Percentiles rank a stretch among this genome's conserved stretches.
phyloP scores from a whole-genome alignment of 1,140 invertebrate genomes.

The Papilio helenus region DNA sequence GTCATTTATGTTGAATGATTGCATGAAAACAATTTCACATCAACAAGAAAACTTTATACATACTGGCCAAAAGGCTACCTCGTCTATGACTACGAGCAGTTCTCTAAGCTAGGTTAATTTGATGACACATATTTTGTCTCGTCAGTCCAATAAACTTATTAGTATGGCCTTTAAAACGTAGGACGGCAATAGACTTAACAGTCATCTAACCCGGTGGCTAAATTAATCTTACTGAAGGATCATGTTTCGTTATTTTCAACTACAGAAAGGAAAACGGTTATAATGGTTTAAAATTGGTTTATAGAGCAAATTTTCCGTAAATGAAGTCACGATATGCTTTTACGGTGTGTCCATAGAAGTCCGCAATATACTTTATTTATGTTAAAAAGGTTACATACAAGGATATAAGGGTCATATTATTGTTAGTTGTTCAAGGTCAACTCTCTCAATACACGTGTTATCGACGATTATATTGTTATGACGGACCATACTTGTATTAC shows the following conservation, averaged over 20 bases:
- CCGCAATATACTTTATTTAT: neutral
- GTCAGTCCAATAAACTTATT: neutral
- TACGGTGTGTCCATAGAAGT: constrained; percentile 7
- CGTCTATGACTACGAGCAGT: neutral
- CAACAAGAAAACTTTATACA: neutral
- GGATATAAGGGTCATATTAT: neutral
- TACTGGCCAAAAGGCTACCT: neutral
- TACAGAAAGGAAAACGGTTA: neutral
- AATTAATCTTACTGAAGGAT: neutral
- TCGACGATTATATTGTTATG: neutral
- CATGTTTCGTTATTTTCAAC: neutral
- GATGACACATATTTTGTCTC: neutral
- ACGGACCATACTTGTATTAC: neutral
- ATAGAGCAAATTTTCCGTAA: neutral
- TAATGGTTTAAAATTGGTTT: neutral
- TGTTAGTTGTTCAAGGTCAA: constrained; percentile 7
- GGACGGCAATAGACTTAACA: neutral
- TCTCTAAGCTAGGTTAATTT: neutral
- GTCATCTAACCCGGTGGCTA: neutral
- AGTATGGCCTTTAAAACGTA: neutral
- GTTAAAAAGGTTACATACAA: neutral
- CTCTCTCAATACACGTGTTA: neutral
- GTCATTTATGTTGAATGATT: neutral
- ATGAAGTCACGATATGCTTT: constrained; percentile 5
- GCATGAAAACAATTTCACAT: neutral